These are phyloP conservation scores for Porites lobata DNA, from an alignment of 92 coral and sea anemone genomes.

Conservation along the genomic window DNA sequence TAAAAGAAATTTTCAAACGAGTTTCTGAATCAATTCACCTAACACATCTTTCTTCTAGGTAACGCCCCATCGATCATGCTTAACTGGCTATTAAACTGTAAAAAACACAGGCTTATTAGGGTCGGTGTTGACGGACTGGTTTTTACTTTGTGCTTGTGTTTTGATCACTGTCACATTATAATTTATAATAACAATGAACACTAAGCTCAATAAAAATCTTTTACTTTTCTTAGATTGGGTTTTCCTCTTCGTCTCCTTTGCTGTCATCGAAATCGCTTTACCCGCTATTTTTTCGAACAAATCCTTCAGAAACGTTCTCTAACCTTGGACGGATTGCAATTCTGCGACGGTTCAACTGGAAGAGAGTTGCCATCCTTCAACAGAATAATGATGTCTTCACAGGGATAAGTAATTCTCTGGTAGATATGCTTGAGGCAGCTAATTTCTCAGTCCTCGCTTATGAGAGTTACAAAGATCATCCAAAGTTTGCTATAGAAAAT, in stretches of 20 bases:
- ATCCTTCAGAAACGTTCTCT: constrained; percentile 75
- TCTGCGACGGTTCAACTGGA: constrained; percentile 77
- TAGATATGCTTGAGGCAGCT: constrained; percentile 55
- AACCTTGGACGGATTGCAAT: constrained; percentile 80
- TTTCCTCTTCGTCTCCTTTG: constrained; percentile 75
- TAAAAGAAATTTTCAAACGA: too few relatives aligned
- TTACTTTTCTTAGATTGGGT: constrained; percentile 58
- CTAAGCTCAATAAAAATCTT: too few relatives aligned
- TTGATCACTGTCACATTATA: too few relatives aligned
- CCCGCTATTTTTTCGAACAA: constrained; percentile 80
- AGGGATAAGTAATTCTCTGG: constrained; percentile 78
- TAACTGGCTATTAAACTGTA: too few relatives aligned
- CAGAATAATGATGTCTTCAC: constrained; percentile 85
- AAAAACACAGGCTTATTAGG: too few relatives aligned
- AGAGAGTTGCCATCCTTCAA: constrained; percentile 76
- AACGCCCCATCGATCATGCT: too few relatives aligned
- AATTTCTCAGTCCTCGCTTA: constrained; percentile 74
- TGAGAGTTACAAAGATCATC: constrained; percentile 79
- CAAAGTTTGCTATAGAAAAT: constrained; percentile 67
- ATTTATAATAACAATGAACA: too few relatives aligned
- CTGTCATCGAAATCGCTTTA: constrained; percentile 61
- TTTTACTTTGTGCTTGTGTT: too few relatives aligned
- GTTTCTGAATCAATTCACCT: too few relatives aligned
- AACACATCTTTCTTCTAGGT: too few relatives aligned
- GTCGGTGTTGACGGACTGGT: too few relatives aligned